These are phyloP conservation scores for Cheilosia scutellata DNA, from an alignment of 2,888 invertebrate species.

Conservation along the genomic window DNA sequence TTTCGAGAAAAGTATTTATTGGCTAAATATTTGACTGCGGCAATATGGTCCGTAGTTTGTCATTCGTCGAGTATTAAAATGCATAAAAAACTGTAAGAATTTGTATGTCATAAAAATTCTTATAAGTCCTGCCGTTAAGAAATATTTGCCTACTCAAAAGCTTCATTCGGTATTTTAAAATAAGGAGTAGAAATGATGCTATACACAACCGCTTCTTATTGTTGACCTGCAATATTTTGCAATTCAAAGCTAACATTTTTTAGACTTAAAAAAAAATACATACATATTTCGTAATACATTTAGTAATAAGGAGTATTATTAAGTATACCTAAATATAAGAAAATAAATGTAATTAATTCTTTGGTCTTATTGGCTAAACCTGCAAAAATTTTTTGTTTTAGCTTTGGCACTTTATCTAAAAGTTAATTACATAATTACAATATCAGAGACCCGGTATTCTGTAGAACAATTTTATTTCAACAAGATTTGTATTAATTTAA, in stretches of 20 bases:
- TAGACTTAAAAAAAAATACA: neutral
- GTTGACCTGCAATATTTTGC: neutral
- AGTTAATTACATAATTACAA: conserved; percentile 37
- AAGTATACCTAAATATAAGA: neutral
- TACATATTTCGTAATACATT: neutral
- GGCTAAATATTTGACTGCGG: too few species aligned
- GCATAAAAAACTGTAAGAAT: too few species aligned
- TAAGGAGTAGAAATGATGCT: too few species aligned
- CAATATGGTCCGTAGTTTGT: too few species aligned
- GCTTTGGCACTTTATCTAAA: conserved; percentile 71
- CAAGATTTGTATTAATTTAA: neutral
- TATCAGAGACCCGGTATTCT: conserved; percentile 29
- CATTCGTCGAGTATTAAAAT: too few species aligned
- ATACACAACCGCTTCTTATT: neutral
- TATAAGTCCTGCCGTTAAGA: too few species aligned
- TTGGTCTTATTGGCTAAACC: conserved; percentile 65
- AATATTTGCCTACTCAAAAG: too few species aligned
- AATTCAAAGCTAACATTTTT: neutral
- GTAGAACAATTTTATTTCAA: conserved; percentile 36
- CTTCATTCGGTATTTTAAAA: neutral
- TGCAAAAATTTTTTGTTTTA: conserved; percentile 41
- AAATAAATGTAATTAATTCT: conserved; percentile 40
- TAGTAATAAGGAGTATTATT: conserved; percentile 3
- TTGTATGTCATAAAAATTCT: too few species aligned
- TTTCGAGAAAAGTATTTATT: too few species aligned